Evolutionary conservation across 2,888 invertebrate genomes (phyloP).

Genomic region (Ophioninae sp.): DNA sequence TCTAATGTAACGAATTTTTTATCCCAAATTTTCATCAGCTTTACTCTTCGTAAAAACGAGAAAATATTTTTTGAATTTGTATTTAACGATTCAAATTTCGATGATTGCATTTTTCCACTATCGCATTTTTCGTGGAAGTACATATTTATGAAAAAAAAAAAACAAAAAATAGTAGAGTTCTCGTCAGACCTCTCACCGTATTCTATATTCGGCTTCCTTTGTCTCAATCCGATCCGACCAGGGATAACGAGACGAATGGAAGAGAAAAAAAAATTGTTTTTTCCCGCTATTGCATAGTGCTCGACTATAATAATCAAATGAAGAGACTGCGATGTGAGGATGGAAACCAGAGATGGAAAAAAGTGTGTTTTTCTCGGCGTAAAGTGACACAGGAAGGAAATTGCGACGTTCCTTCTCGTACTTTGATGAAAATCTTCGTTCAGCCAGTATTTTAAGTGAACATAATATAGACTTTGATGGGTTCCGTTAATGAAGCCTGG

Average conservation of each 20-base stretch:
- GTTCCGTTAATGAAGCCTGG: neutral
- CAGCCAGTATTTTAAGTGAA: neutral
- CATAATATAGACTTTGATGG: neutral
- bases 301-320: constrained; percentile 12
- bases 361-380: neutral
- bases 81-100: too few relatives aligned
- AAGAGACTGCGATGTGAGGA: neutral
- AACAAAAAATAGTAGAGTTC: neutral
- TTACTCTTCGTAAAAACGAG: too few relatives aligned
- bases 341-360: neutral
- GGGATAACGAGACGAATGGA: neutral
- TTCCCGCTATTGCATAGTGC: neutral
- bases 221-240: neutral
- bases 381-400: constrained; percentile 23
- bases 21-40: too few relatives aligned
- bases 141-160: neutral
- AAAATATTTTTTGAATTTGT: too few relatives aligned
- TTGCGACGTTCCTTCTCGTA: neutral
- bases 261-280: neutral
- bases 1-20: too few relatives aligned
- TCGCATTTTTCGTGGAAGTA: neutral
- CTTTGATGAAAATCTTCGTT: constrained; percentile 1
- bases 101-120: neutral
- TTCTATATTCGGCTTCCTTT: neutral
- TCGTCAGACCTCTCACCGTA: neutral